A percentile compares a stretch with the other conserved stretches of the same genome.
Conservation (phyloP, 2,888 invertebrate genomes). For the Drosophila gaucha region DNA sequence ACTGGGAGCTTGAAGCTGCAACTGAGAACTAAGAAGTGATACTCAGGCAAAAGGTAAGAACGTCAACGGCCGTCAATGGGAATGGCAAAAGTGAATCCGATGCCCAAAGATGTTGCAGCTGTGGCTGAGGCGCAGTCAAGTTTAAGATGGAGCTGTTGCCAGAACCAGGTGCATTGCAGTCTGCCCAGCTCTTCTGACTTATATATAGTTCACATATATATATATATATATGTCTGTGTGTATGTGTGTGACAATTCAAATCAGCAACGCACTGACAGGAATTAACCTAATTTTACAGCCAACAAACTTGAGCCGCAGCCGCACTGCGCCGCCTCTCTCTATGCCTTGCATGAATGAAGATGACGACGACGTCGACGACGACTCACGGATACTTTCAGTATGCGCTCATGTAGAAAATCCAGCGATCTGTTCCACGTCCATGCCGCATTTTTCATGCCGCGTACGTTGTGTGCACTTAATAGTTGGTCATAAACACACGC, state of each 20-base stretch:
- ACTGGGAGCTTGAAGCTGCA: background rate
- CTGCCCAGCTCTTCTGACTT: background rate
- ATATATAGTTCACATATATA: background rate
- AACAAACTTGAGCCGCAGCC: constrained; percentile 57
- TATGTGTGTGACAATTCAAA: constrained; percentile 74
- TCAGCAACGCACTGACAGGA: constrained; percentile 79
- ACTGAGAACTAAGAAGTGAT: background rate
- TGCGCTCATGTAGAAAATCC: constrained; percentile 83
- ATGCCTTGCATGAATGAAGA: constrained; percentile 52
- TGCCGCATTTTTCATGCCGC: constrained; percentile 79
- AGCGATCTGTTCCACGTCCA: constrained; percentile 84
- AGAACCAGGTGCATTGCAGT: constrained; percentile 57
- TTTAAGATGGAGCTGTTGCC: constrained; percentile 10
- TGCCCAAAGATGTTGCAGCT: constrained; percentile 41
- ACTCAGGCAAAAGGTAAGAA: constrained; percentile 24
- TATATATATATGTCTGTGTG: constrained; percentile 13
- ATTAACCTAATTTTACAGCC: constrained; percentile 81
- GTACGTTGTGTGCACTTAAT: constrained; percentile 80
- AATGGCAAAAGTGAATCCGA: constrained; percentile 62
- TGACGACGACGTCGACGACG: constrained; percentile 26
- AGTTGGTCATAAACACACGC: constrained; percentile 76
- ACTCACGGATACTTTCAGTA: constrained; percentile 66
- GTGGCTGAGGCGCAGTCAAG: constrained; percentile 16
- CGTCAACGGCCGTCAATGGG: constrained; percentile 69
- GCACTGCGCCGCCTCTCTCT: constrained; percentile 1